Percentiles rank a stretch among this genome's conserved stretches.
Conservation (phyloP, 2,888 invertebrate species). For the Lobophora halterata region DNA sequence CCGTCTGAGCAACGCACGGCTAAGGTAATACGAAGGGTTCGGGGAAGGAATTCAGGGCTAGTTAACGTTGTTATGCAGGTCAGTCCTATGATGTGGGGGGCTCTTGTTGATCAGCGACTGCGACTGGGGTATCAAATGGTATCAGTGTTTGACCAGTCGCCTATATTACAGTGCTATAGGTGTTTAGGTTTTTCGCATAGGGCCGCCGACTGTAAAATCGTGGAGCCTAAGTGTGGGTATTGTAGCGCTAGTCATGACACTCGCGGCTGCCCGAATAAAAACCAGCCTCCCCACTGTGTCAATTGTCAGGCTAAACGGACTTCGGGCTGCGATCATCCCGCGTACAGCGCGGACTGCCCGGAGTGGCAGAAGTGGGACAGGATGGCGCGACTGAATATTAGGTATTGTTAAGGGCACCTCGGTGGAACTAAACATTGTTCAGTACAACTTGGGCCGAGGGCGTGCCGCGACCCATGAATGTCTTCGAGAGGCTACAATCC, state of each 20-base stretch:
- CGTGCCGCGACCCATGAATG: neutral
- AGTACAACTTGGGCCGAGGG: neutral
- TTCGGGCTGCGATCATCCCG: neutral
- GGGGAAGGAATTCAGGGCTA: neutral
- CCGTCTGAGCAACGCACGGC: neutral
- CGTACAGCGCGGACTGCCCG: neutral
- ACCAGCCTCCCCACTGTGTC: neutral
- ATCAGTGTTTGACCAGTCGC: constrained; percentile 5
- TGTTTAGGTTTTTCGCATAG: constrained; percentile 8
- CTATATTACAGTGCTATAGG: constrained; percentile 3
- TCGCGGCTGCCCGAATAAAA: constrained; percentile 1
- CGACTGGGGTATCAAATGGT: constrained; percentile 9
- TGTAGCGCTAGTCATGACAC: constrained; percentile 8
- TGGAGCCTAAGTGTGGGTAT: constrained; percentile 1
- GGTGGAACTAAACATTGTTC: neutral
- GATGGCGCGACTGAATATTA: neutral
- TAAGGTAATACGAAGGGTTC: neutral
- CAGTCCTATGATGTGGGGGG: neutral
- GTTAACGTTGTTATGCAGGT: constrained; percentile 3
- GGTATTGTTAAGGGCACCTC: constrained; percentile 4
- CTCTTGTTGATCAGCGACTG: neutral
- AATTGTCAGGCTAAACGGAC: neutral
- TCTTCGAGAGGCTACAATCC: neutral
- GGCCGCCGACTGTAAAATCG: neutral
- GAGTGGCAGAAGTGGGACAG: constrained; percentile 1